Evolutionary conservation across 2,888 invertebrate genomes (phyloP), one percentile per base, ranked within the genome.

Genomic region (Hanleya hanleyi): DNA sequence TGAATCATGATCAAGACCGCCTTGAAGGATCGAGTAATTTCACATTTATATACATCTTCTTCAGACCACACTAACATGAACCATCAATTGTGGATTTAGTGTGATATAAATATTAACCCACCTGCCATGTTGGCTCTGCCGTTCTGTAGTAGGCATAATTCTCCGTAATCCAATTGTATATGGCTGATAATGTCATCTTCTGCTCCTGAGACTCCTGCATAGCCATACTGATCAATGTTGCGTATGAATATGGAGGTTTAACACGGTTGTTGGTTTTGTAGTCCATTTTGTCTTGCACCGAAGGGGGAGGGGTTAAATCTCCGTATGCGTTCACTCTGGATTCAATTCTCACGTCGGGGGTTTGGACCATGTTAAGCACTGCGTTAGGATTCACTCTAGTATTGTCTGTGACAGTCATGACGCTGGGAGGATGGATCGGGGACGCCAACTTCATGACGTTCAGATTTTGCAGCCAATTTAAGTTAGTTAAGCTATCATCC

Each of bases 81-180:
- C n/a, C n/a, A n/a, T n/a, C n/a, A n/a, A n/a, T n/a, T n/a, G n/a
- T n/a, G n/a, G n/a, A n/a, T n/a, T n/a, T n/a, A n/a, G n/a, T n/a
- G n/a, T n/a, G n/a, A n/a, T n/a, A n/a, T n/a, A n/a, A n/a, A n/a
- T 15, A 57, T 2, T 57, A 15, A 79, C 92, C 92, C 90, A 96
- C 96, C 95, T 97, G 96, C 97, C 97, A 97, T 83, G 96, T 95
- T 72, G 96, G 96, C 90, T 97, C 96, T 0, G 96, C 96, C 86
- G 94, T 94, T 88, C 95, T 93, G 91, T 96, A 97, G 91, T 95
- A 97, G 90, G 96, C 93, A 92, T 97, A 97, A 89, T 97, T 96
- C 77, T 96, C 96, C 77, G 94, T 93, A 81, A 97, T 97, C 97
- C 97, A 97, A 64, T 94, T 94, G 89, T 97, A 97, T 83, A 97